A percentile compares a stretch with the other conserved stretches of the same genome.
These are phyloP conservation scores for Heliconius hermathena DNA, from an alignment of 1,140 invertebrate species.

Conservation along the genomic window DNA sequence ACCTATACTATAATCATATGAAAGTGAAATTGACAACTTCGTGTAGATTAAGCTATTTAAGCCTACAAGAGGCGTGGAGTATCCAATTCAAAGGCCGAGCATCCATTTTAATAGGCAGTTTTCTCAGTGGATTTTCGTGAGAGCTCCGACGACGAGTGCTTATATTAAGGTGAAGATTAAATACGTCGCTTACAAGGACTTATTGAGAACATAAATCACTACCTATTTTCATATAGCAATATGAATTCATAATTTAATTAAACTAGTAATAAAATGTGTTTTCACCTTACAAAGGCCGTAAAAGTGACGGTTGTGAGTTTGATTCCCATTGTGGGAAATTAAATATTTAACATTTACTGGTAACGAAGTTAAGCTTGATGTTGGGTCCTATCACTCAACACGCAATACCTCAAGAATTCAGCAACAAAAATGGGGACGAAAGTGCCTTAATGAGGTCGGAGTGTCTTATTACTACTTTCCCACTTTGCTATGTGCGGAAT, in stretches of 20 bases:
- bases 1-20: not conserved
- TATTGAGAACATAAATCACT: slow-evolving; percentile 16
- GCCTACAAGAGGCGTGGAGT: slow-evolving; percentile 6
- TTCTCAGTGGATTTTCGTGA: slow-evolving; percentile 17
- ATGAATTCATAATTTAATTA: not conserved
- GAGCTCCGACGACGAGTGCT: slow-evolving; percentile 9
- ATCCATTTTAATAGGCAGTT: slow-evolving; percentile 21
- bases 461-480: no score
- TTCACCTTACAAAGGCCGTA: not conserved
- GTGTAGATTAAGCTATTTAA: slow-evolving; percentile 7
- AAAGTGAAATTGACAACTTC: slow-evolving; percentile 3
- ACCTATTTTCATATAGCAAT: not conserved
- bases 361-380: no score
- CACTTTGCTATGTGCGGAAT: no score
- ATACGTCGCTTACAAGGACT: slow-evolving; percentile 20
- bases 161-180: slow-evolving; percentile 21
- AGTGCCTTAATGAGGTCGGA: no score
- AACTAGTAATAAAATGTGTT: not conserved
- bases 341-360: no score
- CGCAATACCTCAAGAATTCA: no score
- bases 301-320: not conserved
- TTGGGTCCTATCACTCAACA: no score
- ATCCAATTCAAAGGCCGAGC: slow-evolving; percentile 11
- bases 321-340: not conserved
- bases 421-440: no score